phyloP scores from a whole-genome alignment of 1,140 invertebrate genomes.

The Pachyrhynchus sulphureomaculatus region DNA sequence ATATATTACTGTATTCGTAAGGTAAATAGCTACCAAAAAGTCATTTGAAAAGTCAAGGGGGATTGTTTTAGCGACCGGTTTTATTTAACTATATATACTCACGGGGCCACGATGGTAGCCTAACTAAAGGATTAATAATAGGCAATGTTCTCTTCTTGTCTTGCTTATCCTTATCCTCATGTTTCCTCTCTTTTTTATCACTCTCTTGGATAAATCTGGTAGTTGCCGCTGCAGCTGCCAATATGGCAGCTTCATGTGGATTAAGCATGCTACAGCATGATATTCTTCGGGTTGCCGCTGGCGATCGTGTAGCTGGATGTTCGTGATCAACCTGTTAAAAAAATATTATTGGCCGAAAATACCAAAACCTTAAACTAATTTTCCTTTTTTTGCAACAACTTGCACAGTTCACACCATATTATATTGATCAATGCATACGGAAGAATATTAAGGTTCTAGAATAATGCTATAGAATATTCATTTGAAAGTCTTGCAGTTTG shows the following conservation, averaged over 20 bases:
- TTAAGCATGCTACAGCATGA: conserved; percentile 77
- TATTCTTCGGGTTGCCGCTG: conserved; percentile 73
- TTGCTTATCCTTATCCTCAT: conserved; percentile 47
- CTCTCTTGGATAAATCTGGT: conserved; percentile 46
- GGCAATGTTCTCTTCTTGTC: conserved; percentile 67
- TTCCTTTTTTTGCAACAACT: too few relatives aligned
- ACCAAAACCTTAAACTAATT: neutral
- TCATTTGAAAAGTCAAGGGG: too few relatives aligned
- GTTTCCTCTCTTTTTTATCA: conserved; percentile 39
- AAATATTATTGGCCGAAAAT: neutral
- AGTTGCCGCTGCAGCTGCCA: conserved; percentile 60
- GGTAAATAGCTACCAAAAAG: too few relatives aligned
- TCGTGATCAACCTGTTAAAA: conserved; percentile 52
- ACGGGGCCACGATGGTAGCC: conserved; percentile 85
- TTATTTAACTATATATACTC: too few relatives aligned
- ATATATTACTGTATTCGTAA: too few relatives aligned
- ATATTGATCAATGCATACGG: too few relatives aligned
- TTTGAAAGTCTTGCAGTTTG: too few relatives aligned
- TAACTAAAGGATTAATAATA: conserved; percentile 87
- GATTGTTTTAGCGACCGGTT: too few relatives aligned
- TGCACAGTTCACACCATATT: too few relatives aligned
- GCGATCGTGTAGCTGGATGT: conserved; percentile 64
- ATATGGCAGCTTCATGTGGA: conserved; percentile 58
- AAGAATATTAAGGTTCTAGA: too few relatives aligned
- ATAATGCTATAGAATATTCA: too few relatives aligned